Conservation (phyloP, 2,113 vertebrate species). For the Ovis canadensis region DNA sequence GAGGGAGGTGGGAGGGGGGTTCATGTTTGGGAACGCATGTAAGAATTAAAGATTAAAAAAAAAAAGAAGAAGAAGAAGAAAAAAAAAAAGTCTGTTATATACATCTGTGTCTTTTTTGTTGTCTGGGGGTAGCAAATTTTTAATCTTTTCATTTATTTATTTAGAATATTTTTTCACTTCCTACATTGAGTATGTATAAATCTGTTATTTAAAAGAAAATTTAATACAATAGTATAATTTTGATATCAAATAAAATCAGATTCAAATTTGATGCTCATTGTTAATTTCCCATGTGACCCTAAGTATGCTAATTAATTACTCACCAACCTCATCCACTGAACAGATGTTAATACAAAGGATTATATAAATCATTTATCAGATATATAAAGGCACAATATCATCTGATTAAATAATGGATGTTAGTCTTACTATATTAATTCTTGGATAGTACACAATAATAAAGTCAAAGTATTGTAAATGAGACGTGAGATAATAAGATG, state of each 20-base stretch:
- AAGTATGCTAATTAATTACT: background rate
- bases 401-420: background rate
- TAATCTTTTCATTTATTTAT: background rate
- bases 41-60: too few relatives aligned
- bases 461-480: background rate
- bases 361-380: background rate
- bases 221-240: background rate
- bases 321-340: background rate
- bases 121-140: background rate
- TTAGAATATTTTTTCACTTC: background rate
- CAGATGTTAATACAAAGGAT: background rate
- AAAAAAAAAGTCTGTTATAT: too few relatives aligned
- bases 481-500: background rate
- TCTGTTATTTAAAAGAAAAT: background rate
- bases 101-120: too few relatives aligned
- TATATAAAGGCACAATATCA: background rate
- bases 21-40: too few relatives aligned
- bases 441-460: background rate
- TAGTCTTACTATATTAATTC: background rate
- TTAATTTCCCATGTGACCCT: background rate
- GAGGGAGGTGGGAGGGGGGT: too few relatives aligned
- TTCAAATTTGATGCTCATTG: background rate
- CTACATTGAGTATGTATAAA: background rate
- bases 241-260: background rate
- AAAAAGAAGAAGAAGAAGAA: too few relatives aligned